Base-by-base conservation (phyloP, 1,140 invertebrate genomes). In the Drosophila ananassae region DNA sequence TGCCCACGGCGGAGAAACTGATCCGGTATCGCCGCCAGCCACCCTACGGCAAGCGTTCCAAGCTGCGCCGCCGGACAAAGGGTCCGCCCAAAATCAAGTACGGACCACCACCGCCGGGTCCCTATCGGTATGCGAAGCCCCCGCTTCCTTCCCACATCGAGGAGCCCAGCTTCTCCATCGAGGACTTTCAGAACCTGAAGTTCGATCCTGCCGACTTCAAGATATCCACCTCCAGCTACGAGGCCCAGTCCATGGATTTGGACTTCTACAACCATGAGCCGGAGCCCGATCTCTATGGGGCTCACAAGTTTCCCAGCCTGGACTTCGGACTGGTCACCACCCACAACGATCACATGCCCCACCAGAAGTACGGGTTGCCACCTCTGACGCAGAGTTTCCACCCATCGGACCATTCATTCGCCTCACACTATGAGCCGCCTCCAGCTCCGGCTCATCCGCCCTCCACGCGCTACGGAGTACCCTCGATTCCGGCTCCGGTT, bases 181-280 rank as follows among this genome's bases (percentile, higher is more conserved):
- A 90, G 4, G 82, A 87, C 46, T 90, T 90, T 34, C 79, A 90
- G 69, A 73, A 90, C 24, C 22, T 91, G 12, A 91, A 91, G 54
- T 80, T 91, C 41, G 89, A 91, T 52, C 68, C 66, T 2, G 32
- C 73, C 22, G 89, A 91, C 34, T 91, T 84, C 10, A 66, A 87
- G 47, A 66, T 91, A 2, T 79, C 83, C 7, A 57, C 89, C 6
- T 74, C 80, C 7, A 84, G 83, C 34, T 91, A 91, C 52, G 90
- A 91, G 41, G 77, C 77, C 0, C 85, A 91, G 63, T 73, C 85
- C 8, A 91, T 91, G 90, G 85, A 91, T 55, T 60, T 91, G 7
- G 80, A 91, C 63, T 83, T 91, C 8, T 91, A 91, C 30, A 74
- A 74, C 24, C 81, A 91, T 2, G 60, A 62, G 8, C 1, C 51